These are phyloP conservation scores for Brachyopa scutellaris DNA, from an alignment of 2,888 invertebrate species.

Conservation along the genomic window DNA sequence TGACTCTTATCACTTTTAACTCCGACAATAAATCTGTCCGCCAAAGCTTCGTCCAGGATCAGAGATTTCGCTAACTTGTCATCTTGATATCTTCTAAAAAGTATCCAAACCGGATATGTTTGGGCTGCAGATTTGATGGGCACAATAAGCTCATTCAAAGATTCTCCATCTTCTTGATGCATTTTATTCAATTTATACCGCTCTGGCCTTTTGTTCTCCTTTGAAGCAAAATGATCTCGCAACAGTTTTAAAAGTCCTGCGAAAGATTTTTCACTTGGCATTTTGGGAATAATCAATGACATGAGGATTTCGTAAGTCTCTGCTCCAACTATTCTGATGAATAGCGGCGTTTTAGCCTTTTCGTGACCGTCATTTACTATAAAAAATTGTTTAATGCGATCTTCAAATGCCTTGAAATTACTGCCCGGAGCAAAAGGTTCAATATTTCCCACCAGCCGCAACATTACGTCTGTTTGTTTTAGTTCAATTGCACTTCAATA, in stretches of 20 bases:
- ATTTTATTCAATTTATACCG: constrained; percentile 42
- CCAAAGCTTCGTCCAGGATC: constrained; percentile 19
- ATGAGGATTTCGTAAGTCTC: constrained; percentile 36
- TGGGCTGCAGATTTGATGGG: constrained; percentile 26
- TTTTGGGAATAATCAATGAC: constrained; percentile 27
- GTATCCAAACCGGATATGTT: constrained; percentile 22
- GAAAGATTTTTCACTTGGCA: constrained; percentile 32
- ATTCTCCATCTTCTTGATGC: constrained; percentile 31
- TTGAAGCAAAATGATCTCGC: constrained; percentile 36
- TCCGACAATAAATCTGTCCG: constrained; percentile 72
- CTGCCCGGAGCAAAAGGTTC: constrained; percentile 11
- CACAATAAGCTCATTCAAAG: constrained; percentile 37
- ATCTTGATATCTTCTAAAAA: constrained; percentile 8
- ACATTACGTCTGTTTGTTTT: too few relatives aligned
- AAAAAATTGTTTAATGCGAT: constrained; percentile 20
- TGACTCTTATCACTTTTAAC: constrained; percentile 16
- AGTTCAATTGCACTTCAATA: too few relatives aligned
- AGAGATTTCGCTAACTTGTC: background rate
- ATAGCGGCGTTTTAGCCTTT: constrained; percentile 10
- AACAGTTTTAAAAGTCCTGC: constrained; percentile 16
- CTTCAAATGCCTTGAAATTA: constrained; percentile 7
- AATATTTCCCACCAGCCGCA: background rate
- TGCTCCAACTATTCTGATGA: constrained; percentile 38
- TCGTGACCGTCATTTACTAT: constrained; percentile 18
- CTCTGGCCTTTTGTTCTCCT: constrained; percentile 33